Evolutionary conservation across 2,113 vertebrate genomes (phyloP).

Genomic region (Chionodraco myersi): DNA sequence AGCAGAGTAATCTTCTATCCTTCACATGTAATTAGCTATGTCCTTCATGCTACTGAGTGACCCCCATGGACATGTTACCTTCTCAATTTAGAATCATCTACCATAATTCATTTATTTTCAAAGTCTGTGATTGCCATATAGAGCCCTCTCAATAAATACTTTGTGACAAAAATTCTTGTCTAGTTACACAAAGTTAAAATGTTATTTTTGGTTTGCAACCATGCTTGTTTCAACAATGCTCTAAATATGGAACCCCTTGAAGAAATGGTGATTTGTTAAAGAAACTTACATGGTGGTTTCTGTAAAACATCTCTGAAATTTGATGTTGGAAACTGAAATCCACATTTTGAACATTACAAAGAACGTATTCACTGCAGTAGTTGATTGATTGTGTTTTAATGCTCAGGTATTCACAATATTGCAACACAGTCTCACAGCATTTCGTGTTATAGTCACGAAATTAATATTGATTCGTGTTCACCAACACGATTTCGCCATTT

Average conservation of each 20-base stretch:
- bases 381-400: background rate
- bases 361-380: background rate
- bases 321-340: background rate
- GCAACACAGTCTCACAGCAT: no score
- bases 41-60: conserved; percentile 26
- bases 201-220: background rate
- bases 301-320: background rate
- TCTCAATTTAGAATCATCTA: background rate
- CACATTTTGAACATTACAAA: background rate
- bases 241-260: background rate
- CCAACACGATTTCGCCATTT: no score
- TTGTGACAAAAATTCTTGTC: background rate
- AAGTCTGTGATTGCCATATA: background rate
- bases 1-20: conserved; percentile 27
- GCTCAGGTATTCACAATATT: background rate
- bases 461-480: no score
- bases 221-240: background rate
- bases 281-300: background rate
- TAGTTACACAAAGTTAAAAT: background rate
- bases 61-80: conserved; percentile 9
- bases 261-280: background rate
- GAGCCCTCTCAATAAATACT: background rate
- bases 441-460: no score
- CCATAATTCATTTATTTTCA: conserved; percentile 17
- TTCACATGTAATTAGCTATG: conserved; percentile 32